Evolutionary conservation across 1,140 invertebrate genomes (phyloP).

Genomic region (Vanessa tameamea): DNA sequence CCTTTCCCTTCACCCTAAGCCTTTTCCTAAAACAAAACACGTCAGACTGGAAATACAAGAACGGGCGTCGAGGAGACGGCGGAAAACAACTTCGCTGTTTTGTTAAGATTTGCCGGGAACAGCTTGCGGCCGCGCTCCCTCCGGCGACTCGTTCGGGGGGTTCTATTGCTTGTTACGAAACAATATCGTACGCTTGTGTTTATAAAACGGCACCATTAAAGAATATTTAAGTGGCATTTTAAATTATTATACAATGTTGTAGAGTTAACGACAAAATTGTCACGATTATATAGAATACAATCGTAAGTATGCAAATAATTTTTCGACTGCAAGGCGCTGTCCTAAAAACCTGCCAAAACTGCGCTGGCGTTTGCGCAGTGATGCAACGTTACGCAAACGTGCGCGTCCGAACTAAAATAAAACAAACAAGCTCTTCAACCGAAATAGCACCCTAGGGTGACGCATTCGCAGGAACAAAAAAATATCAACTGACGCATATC

Average conservation of each 20-base stretch:
- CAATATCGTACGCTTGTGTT: no score
- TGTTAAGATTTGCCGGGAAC: conserved; percentile 25
- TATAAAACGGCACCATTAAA: no score
- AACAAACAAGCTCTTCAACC: conserved; percentile 10
- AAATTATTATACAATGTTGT: no score
- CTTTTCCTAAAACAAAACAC: conserved; percentile 18
- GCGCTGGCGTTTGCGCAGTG: conserved; percentile 16
- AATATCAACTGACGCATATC: conserved; percentile 5
- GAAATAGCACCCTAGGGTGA: conserved; percentile 13
- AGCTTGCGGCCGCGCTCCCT: conserved; percentile 12
- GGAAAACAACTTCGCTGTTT: conserved; percentile 9
- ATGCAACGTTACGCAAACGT: conserved; percentile 18
- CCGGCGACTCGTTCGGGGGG: neutral
- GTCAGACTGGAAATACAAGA: conserved; percentile 26
- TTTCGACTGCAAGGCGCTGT: neutral
- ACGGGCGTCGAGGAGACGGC: neutral
- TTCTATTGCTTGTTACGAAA: neutral
- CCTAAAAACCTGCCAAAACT: conserved; percentile 11
- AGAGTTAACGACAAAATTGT: no score
- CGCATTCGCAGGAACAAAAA: conserved; percentile 10
- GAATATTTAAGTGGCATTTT: no score
- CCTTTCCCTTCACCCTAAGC: neutral
- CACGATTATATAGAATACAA: no score
- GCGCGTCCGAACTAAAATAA: conserved; percentile 9
- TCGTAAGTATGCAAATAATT: neutral